Conservation (phyloP, 2,797 vertebrate species). For the Alauda arvensis region DNA sequence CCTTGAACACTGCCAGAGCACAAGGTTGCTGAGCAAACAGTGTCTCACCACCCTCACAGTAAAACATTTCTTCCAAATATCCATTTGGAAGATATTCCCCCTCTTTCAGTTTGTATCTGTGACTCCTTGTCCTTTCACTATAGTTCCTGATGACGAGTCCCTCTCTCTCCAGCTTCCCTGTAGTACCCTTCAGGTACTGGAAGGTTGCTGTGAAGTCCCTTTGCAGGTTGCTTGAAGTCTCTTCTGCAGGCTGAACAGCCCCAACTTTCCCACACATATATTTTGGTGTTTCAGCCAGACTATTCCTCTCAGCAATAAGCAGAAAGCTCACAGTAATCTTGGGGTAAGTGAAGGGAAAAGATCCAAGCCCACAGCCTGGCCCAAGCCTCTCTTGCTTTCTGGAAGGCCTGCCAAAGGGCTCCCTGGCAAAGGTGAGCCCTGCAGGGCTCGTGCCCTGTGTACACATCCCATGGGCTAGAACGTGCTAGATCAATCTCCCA, state of each 20-base stretch:
- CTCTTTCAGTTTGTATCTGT: not conserved
- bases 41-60: not conserved
- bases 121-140: not conserved
- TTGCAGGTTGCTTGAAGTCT: too few species aligned
- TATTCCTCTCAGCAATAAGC: not conserved
- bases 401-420: not conserved
- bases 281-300: not conserved
- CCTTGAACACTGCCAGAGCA: not conserved
- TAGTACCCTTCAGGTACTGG: not conserved
- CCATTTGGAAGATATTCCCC: not conserved
- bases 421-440: not conserved
- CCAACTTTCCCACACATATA: not conserved
- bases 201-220: not conserved
- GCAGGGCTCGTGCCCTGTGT: not conserved
- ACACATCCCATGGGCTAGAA: not conserved
- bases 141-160: not conserved
- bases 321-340: not conserved
- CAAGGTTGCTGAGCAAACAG: not conserved
- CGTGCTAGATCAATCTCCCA: rapidly evolving
- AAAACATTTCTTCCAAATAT: not conserved
- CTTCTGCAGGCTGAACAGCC: not conserved
- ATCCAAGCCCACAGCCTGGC: not conserved
- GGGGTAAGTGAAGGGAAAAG: not conserved
- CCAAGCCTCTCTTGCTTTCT: not conserved
- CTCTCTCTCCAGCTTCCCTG: not conserved